Evolutionary conservation across 1,140 invertebrate species (phyloP), one percentile per base, ranked within the genome.

Genomic region (Liolophura sinensis): DNA sequence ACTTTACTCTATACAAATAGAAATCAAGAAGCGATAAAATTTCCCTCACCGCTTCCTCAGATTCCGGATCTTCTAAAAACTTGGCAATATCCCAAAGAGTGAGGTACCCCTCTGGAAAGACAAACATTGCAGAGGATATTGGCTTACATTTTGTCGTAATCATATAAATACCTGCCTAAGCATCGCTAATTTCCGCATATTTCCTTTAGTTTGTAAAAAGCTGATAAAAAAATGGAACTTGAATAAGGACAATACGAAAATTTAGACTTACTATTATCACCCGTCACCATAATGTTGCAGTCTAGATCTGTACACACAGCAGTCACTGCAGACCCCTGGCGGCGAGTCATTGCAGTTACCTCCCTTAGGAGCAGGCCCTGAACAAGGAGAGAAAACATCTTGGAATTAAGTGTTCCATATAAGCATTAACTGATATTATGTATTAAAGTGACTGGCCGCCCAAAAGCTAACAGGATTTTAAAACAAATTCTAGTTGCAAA

Each of bases 71-170:
- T 55, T 78, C 70, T 51, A 82, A 66, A 64, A 83, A 82, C 52
- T 78, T 75, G 18, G 68, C 77, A 14, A 82, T 73, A 60, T 75
- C 76, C 82, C 82, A 83, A 20, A 83, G 52, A 18, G 78, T 80
- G 1, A 83, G 59, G 63, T 83, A 83, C 11, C 82, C 82, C 72
- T 78, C 80, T 80, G 74, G 48, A 72, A 75, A 22, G 25, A 50
- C 14, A 64, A 55, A 64, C 50, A 52, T 56, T 59, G 22, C 27
- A 51, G 27, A 52, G n/a, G 20, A 64, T 22, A 5, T 5, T 51
- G 1, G 14, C 20, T 54, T 18, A 20, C 46, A n/a, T 60, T 46
- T 20, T 1, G 1, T 12, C 20, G 25, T 15, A 47, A 24, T 20
- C n/a, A 64, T 6, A 27, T 3, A 15, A 7, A 1, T 24, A 58